A percentile compares a stretch with the other conserved stretches of the same genome.
phyloP scores from a whole-genome alignment of 2,797 vertebrate species.

The Sebastes minor region DNA sequence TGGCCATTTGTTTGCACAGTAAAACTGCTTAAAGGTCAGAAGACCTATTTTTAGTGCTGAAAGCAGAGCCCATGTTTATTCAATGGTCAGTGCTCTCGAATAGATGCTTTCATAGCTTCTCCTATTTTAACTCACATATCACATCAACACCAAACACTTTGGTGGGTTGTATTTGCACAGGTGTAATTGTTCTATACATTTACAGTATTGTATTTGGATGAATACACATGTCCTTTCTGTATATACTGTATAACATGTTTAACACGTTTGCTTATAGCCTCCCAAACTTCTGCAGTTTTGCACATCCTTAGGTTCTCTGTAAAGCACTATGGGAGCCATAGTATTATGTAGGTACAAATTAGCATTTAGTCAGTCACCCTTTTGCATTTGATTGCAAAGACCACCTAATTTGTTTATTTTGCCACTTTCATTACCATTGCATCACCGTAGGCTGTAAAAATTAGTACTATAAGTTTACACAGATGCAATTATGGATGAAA shows the following conservation, averaged over 20 bases:
- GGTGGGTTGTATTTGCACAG: background rate
- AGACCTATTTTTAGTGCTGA: background rate
- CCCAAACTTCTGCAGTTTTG: too few species aligned
- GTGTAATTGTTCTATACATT: background rate
- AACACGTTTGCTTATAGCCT: background rate
- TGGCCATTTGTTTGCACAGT: background rate
- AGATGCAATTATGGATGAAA: constrained; percentile 34
- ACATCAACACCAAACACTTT: background rate
- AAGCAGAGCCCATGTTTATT: background rate
- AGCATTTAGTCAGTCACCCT: background rate
- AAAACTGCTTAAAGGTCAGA: background rate
- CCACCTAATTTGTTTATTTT: constrained; percentile 1
- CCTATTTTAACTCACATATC: background rate
- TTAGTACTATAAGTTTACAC: background rate
- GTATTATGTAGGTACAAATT: background rate
- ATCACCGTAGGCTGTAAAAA: background rate
- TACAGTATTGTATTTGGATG: background rate
- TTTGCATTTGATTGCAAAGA: background rate
- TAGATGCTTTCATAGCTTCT: background rate
- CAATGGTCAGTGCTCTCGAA: background rate
- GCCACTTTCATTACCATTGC: background rate
- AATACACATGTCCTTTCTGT: background rate
- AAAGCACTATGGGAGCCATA: background rate
- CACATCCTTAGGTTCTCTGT: too few species aligned
- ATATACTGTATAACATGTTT: background rate